Percentiles rank a stretch among this genome's conserved stretches.
Conservation (phyloP, 2,797 vertebrate species). For the Xiphophorus birchmanni region DNA sequence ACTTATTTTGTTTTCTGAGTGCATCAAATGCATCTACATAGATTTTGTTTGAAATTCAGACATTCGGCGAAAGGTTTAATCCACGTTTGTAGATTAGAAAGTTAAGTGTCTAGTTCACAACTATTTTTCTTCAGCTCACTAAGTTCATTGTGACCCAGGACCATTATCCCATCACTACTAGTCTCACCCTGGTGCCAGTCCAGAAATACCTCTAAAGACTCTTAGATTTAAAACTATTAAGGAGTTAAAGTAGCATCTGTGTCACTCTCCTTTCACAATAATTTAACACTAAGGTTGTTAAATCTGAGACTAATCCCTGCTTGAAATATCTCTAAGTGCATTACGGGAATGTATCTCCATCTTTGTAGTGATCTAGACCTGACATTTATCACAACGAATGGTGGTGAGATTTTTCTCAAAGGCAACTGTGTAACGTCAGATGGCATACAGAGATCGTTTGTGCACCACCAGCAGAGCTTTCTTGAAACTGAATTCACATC, state of each 20-base stretch:
- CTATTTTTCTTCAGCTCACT: background rate
- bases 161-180: background rate
- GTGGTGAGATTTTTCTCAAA: constrained; percentile 2
- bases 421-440: background rate
- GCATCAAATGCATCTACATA: background rate
- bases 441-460: background rate
- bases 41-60: background rate
- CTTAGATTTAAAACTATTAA: constrained; percentile 78
- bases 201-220: constrained; percentile 68
- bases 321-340: constrained; percentile 39
- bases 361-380: constrained; percentile 17
- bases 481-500: constrained; percentile 19
- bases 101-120: background rate
- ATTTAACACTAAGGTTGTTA: constrained; percentile 52
- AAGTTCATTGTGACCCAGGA: background rate
- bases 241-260: constrained; percentile 40
- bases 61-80: background rate
- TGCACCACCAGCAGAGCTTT: constrained; percentile 4
- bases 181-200: constrained; percentile 21
- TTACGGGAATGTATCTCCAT: constrained; percentile 12
- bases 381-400: constrained; percentile 4
- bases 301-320: constrained; percentile 45
- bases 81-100: background rate
- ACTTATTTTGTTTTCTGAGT: background rate
- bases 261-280: constrained; percentile 33